Conservation (phyloP, 2,797 vertebrate species). For the Protonibea diacanthus region DNA sequence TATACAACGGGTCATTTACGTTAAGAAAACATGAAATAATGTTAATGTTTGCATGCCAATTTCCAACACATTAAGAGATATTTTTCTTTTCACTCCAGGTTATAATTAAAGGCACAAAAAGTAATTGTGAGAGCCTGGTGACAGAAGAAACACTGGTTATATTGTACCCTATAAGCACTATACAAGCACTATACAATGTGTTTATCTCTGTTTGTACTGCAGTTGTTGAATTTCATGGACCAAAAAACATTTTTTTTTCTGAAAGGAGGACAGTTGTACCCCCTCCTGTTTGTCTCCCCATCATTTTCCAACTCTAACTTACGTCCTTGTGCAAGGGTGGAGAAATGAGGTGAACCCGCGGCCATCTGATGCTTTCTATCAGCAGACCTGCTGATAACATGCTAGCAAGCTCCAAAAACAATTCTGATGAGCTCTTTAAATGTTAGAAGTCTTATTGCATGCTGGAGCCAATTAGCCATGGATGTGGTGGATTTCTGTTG, state of each 20-base stretch:
- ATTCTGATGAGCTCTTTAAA: conserved; percentile 66
- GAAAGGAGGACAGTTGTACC: conserved; percentile 14
- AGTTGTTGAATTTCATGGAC: neutral
- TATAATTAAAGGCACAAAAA: too few relatives aligned
- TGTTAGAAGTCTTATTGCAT: conserved; percentile 61
- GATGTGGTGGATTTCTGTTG: conserved; percentile 57
- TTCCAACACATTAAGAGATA: neutral
- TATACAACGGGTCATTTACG: neutral
- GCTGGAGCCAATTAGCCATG: conserved; percentile 69
- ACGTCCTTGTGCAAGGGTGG: neutral
- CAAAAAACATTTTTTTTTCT: conserved; percentile 1
- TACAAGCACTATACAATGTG: neutral
- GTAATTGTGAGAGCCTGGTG: neutral
- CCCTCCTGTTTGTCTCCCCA: conserved; percentile 13
- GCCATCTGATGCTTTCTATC: conserved; percentile 45
- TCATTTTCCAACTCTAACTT: conserved; percentile 28
- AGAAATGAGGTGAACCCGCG: conserved; percentile 36
- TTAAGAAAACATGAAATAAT: neutral
- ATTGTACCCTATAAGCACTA: neutral
- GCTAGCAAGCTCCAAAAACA: conserved; percentile 47
- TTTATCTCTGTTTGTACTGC: conserved; percentile 5
- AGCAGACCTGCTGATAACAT: conserved; percentile 40
- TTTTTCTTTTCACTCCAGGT: too few relatives aligned
- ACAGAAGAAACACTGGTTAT: neutral
- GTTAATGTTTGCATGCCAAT: neutral